Evolutionary conservation across 2,797 vertebrate species (phyloP), one percentile per base, ranked within the genome.

Genomic region (Alca torda): DNA sequence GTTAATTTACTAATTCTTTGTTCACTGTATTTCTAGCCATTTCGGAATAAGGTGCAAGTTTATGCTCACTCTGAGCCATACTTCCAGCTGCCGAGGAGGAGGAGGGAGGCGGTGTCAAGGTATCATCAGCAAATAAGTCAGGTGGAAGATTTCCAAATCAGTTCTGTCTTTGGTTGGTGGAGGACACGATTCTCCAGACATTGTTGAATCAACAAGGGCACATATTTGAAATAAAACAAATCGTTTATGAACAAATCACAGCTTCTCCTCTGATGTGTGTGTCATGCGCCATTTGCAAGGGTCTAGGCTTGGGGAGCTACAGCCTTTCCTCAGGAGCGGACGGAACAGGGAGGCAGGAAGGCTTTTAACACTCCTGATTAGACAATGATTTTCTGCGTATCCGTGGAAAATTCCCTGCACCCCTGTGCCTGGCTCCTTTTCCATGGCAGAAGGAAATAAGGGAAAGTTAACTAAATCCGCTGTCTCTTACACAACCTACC

Each of bases 181-280:
- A 97, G 92, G 91, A 97, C 87, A 37, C 67, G 90, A 89, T 97
- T 93, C 94, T 96, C 92, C 97, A 96, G 92, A 67, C 90, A 41
- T 84, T 93, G 91, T 94, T 96, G 90, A 97, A 97, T 97, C 93
- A 96, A 97, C 95, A 98, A 97, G 97, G 98, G 97, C 98, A 98
- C 98, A 97, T 98, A 95, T 95, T 96, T 95, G 97, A 95, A 97
- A 97, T 96, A 95, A 97, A 98, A 98, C 97, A 94, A 98, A 97
- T 88, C 89, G 95, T 98, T 97, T 92, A 97, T 97, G 96, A 97
- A 94, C 87, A 95, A 94, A 94, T 73, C 25, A 3, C 48, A 54
- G 33, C n/a, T 86, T 79, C 51, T 89, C 10, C 64, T 72, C 73
- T 87, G 13, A 9, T n/a, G 10, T 81, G 53, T 81, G 84, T 89